These are phyloP conservation scores for Hydrotaea cyrtoneurina DNA, from an alignment of 2,888 invertebrate genomes.

Conservation along the genomic window DNA sequence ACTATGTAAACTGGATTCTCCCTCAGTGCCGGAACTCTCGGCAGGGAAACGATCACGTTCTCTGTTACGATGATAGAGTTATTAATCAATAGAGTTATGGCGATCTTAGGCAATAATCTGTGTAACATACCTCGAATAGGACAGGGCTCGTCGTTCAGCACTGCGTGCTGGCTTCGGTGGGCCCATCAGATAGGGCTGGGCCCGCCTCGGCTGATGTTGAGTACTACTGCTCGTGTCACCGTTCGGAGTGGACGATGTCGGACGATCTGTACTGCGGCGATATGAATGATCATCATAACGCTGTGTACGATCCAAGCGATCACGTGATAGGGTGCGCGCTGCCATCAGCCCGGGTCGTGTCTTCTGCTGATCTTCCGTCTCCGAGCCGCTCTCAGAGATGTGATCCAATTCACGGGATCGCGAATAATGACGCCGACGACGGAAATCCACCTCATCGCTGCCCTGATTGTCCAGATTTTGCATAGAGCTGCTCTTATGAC, in stretches of 20 bases:
- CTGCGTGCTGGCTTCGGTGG: constrained; percentile 81
- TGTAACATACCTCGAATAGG: constrained; percentile 72
- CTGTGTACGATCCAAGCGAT: constrained; percentile 72
- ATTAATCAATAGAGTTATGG: too few species aligned
- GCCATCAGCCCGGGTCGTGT: constrained; percentile 68
- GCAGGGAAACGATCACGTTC: constrained; percentile 79
- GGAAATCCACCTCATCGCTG: constrained; percentile 77
- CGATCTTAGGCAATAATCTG: too few species aligned
- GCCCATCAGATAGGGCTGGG: constrained; percentile 71
- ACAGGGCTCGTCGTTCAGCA: constrained; percentile 74
- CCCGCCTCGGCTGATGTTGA: constrained; percentile 63
- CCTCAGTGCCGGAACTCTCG: constrained; percentile 85
- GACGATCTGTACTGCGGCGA: constrained; percentile 72
- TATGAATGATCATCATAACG: constrained; percentile 74
- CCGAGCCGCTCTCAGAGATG: constrained; percentile 81
- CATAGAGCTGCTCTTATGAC: constrained; percentile 78
- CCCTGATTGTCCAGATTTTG: constrained; percentile 78
- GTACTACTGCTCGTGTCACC: constrained; percentile 62
- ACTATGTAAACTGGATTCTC: constrained; percentile 89
- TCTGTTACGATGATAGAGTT: constrained; percentile 69
- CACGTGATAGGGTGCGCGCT: constrained; percentile 73
- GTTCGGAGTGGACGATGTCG: constrained; percentile 65
- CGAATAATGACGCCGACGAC: constrained; percentile 79
- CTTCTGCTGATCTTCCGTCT: constrained; percentile 78
- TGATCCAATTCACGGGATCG: constrained; percentile 81